Evolutionary conservation across 2,888 invertebrate genomes (phyloP).

Genomic region (Pristionchus fissidentatus): DNA sequence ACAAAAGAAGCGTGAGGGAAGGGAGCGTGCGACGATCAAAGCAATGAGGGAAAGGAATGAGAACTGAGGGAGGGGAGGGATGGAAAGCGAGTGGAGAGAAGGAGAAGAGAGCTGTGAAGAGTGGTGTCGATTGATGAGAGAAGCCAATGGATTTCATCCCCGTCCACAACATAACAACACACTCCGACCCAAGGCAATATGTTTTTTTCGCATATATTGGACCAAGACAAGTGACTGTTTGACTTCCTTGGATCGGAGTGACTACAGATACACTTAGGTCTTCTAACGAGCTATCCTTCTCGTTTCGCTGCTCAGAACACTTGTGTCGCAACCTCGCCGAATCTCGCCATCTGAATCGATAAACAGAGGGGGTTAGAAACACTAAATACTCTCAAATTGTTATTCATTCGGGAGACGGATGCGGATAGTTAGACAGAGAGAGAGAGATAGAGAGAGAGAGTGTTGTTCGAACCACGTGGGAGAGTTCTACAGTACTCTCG

Average conservation of each 20-base stretch:
- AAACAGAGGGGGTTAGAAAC: background rate
- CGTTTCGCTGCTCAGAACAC: background rate
- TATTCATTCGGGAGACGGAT: background rate
- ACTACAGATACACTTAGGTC: background rate
- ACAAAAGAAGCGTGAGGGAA: slow-evolving; percentile 22
- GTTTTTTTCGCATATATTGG: background rate
- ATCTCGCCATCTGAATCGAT: slow-evolving; percentile 22
- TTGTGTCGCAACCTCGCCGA: slow-evolving; percentile 30
- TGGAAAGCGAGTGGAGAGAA: background rate
- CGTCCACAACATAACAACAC: too few relatives aligned
- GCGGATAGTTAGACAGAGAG: background rate
- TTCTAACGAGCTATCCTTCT: slow-evolving; percentile 12
- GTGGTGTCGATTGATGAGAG: too few relatives aligned
- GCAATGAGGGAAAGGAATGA: background rate
- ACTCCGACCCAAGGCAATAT: background rate
- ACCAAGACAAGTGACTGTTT: background rate
- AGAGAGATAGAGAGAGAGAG: background rate
- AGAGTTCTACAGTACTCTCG: background rate
- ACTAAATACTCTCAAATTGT: too few relatives aligned
- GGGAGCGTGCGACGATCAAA: slow-evolving; percentile 11
- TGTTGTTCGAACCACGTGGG: background rate
- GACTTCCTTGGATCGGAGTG: background rate
- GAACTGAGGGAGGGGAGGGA: background rate
- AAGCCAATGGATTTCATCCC: too few relatives aligned
- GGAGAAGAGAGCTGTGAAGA: background rate